Evolutionary conservation across 2,113 vertebrate genomes (phyloP).

Genomic region (Ploceus nigricollis): DNA sequence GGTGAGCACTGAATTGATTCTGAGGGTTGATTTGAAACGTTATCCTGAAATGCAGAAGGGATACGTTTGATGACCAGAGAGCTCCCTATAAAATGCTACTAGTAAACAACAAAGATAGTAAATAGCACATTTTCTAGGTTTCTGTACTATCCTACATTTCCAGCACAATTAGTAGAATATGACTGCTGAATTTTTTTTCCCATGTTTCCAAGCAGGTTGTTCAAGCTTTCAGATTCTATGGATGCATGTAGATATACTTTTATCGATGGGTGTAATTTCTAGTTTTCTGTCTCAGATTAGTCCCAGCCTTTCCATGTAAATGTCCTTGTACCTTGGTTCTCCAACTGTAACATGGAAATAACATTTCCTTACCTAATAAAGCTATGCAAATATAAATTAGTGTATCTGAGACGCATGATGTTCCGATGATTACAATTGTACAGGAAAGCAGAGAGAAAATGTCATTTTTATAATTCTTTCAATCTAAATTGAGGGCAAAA

Average conservation of each 20-base stretch:
- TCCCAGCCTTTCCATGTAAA: neutral
- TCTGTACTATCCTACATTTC: neutral
- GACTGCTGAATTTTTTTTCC: neutral
- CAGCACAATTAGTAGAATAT: neutral
- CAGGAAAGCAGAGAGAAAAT: neutral
- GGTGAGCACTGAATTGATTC: neutral
- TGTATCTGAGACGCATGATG: neutral
- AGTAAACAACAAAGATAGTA: neutral
- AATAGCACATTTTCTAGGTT: neutral
- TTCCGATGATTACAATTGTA: neutral
- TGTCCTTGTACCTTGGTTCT: neutral
- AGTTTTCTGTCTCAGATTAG: neutral
- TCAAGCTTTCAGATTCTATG: neutral
- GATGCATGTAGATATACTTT: neutral
- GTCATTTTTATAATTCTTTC: neutral
- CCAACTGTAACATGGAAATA: neutral
- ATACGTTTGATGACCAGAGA: neutral
- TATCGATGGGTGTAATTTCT: rapidly evolving
- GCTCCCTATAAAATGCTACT: neutral
- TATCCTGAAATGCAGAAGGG: neutral
- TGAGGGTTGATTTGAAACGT: neutral
- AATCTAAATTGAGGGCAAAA: neutral
- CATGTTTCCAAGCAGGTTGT: neutral
- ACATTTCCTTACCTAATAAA: neutral
- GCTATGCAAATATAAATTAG: neutral